Percentiles rank a stretch among this genome's conserved stretches.
These are phyloP conservation scores for Chloroclysta siterata DNA, from an alignment of 2,888 invertebrate species.

Conservation along the genomic window DNA sequence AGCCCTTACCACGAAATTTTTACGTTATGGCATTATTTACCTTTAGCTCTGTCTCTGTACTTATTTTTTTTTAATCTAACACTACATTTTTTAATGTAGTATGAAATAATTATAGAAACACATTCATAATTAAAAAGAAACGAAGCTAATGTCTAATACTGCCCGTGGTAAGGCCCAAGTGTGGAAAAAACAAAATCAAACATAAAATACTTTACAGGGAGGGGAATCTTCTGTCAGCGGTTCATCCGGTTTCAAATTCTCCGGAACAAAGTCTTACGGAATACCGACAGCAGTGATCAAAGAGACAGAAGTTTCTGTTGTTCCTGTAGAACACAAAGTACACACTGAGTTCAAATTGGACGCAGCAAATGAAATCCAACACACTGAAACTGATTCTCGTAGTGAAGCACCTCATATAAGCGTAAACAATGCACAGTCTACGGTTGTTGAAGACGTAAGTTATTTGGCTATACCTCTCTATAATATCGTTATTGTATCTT, in stretches of 20 bases:
- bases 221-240: conserved; percentile 59
- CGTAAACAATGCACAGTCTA: conserved; percentile 41
- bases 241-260: conserved; percentile 59
- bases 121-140: not conserved
- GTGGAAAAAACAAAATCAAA: not conserved
- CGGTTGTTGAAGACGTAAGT: conserved; percentile 65
- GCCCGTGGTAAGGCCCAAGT: conserved; percentile 1
- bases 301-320: conserved; percentile 49
- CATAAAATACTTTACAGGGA: conserved; percentile 53
- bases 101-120: not conserved
- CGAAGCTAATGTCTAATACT: conserved; percentile 2
- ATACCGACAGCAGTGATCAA: conserved; percentile 49
- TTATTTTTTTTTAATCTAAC: not conserved
- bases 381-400: conserved; percentile 47
- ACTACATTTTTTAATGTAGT: too few relatives aligned
- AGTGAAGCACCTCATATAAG: conserved; percentile 50
- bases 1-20: conserved; percentile 1
- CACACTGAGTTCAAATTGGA: conserved; percentile 60
- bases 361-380: conserved; percentile 61
- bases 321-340: conserved; percentile 51
- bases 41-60: not conserved
- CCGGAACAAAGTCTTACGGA: conserved; percentile 58
- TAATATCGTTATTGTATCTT: conserved; percentile 31
- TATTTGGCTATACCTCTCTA: conserved; percentile 39
- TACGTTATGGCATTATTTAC: conserved; percentile 1